Percentiles rank a stretch among this genome's conserved stretches.
Conservation (phyloP, 2,113 vertebrate species). For the Lycocorax pyrrhopterus region DNA sequence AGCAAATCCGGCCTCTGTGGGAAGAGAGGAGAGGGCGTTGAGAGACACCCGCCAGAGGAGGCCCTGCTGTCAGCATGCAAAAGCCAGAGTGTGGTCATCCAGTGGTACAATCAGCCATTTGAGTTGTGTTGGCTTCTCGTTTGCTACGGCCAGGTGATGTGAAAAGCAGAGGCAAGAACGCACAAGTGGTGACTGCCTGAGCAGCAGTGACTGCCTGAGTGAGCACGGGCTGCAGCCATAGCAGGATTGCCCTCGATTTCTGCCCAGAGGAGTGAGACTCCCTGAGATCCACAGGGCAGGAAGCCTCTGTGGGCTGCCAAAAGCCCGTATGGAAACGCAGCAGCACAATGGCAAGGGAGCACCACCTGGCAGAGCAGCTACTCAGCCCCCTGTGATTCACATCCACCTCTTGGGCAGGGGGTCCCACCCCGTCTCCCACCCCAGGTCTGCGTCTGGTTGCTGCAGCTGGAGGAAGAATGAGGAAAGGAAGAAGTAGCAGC, state of each 20-base stretch:
- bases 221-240: neutral
- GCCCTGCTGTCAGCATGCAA: neutral
- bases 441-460: neutral
- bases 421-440: neutral
- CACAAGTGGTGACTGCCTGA: neutral
- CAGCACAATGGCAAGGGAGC: accelerated
- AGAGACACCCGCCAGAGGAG: neutral
- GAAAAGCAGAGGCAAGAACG: neutral
- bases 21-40: neutral
- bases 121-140: accelerated
- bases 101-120: accelerated
- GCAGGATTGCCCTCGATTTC: accelerated
- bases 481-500: neutral
- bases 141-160: neutral
- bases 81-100: neutral
- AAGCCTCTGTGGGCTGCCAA: neutral
- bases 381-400: neutral
- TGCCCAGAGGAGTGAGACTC: neutral
- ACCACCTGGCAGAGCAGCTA: neutral
- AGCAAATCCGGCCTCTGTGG: constrained; percentile 86
- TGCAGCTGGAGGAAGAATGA: neutral
- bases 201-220: neutral
- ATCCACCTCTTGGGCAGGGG: neutral
- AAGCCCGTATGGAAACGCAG: accelerated
- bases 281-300: neutral